Conservation (phyloP, 2,113 vertebrate genomes). For the Strix aluco region DNA sequence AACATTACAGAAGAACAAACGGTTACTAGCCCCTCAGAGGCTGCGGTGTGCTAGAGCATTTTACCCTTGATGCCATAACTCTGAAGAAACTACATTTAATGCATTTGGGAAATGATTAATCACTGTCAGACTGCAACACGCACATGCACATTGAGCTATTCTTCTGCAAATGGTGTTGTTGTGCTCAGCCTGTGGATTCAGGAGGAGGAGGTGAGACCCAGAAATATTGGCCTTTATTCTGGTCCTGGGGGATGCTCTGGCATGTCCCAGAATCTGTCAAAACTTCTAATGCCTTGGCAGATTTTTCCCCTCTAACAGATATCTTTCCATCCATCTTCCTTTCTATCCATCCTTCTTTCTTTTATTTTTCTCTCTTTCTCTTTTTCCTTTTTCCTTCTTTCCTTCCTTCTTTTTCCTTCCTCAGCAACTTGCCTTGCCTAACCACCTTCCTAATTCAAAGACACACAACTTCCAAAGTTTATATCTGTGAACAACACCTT, state of each 20-base stretch:
- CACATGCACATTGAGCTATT: neutral
- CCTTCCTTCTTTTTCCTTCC: neutral
- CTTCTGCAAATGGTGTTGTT: neutral
- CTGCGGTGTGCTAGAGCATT: neutral
- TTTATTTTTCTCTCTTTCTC: neutral
- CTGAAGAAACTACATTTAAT: neutral
- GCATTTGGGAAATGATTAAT: neutral
- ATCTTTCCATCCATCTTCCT: neutral
- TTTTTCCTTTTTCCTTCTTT: neutral
- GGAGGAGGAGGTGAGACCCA: neutral
- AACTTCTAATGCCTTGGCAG: neutral
- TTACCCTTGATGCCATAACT: neutral
- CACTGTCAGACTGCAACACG: neutral
- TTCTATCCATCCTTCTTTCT: neutral
- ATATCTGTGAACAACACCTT: conserved; percentile 19
- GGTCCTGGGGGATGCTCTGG: neutral
- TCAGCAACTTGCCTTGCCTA: neutral
- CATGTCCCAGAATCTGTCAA: neutral
- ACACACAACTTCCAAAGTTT: neutral
- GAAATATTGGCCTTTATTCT: neutral
- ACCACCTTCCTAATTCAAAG: neutral
- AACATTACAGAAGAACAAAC: neutral
- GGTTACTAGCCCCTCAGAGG: neutral
- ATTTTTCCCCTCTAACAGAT: neutral
- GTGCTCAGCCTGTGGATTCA: neutral